Evolutionary conservation across 2,888 invertebrate genomes (phyloP).

Genomic region (Lycocerus yunnanus): DNA sequence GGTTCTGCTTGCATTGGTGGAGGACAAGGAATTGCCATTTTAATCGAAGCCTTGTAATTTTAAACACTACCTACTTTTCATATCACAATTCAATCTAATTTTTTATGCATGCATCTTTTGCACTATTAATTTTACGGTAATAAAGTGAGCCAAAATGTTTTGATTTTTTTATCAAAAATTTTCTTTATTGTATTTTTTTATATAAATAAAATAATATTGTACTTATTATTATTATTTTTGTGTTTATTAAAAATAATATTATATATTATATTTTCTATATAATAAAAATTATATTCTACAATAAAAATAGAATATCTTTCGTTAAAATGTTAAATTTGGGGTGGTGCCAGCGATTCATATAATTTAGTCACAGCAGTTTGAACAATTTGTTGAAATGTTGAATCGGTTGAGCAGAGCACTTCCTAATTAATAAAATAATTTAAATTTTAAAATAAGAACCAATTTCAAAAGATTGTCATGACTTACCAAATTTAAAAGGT

Average conservation of each 20-base stretch:
- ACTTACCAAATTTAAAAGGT: conserved; percentile 75
- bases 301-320: too few species aligned
- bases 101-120: not conserved
- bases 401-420: conserved; percentile 82
- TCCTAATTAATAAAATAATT: conserved; percentile 60
- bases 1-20: conserved; percentile 99
- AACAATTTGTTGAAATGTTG: conserved; percentile 79
- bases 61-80: not conserved
- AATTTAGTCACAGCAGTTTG: conserved; percentile 84
- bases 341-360: conserved; percentile 78
- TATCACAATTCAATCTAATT: not conserved
- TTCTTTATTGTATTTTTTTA: not conserved
- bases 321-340: conserved; percentile 42
- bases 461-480: not conserved
- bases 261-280: too few species aligned
- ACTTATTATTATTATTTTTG: not conserved
- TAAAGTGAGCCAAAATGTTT: not conserved
- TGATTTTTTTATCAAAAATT: not conserved
- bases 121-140: not conserved
- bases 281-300: too few species aligned
- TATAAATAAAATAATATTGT: not conserved
- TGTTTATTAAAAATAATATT: not conserved
- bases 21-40: conserved; percentile 94
- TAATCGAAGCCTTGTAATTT: conserved; percentile 76
- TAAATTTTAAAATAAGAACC: not conserved